These are phyloP conservation scores for Agrochola lota DNA, from an alignment of 2,888 invertebrate genomes.

Conservation along the genomic window DNA sequence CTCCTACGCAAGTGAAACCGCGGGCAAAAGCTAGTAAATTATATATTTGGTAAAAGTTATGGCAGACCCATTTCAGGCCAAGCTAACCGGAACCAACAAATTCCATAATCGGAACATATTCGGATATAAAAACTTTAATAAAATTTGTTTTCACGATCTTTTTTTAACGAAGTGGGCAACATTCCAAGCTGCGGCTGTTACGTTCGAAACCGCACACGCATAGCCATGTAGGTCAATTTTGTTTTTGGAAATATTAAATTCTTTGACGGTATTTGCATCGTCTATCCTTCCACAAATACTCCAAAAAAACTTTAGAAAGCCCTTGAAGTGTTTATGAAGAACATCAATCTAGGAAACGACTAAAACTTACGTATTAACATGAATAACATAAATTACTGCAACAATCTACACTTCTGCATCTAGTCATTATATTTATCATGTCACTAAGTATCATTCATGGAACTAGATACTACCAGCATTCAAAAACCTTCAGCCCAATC, in stretches of 20 bases:
- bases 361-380: neutral
- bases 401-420: conserved; percentile 39
- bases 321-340: neutral
- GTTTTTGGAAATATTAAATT: conserved; percentile 27
- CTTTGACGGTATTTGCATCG: neutral
- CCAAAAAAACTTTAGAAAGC: neutral
- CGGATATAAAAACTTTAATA: conserved; percentile 42
- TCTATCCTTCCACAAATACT: too few relatives aligned
- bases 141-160: conserved; percentile 55
- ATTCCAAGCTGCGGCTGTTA: conserved; percentile 39
- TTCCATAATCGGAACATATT: conserved; percentile 29
- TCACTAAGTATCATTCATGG: conserved; percentile 56
- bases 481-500: neutral
- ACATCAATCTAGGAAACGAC: neutral
- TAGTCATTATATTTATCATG: conserved; percentile 49
- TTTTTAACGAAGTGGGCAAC: conserved; percentile 56
- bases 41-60: neutral
- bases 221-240: conserved; percentile 46
- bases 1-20: too few relatives aligned
- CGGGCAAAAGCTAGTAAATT: neutral
- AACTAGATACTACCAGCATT: conserved; percentile 31
- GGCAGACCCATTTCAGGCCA: conserved; percentile 2
- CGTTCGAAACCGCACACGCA: conserved; percentile 43
- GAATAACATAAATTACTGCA: conserved; percentile 25
- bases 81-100: conserved; percentile 20